Evolutionary conservation across 37 sponge, comb jelly and placozoan genomes (phyloP), one percentile per base, ranked within the genome.

Genomic region (Axinella damicornis): DNA sequence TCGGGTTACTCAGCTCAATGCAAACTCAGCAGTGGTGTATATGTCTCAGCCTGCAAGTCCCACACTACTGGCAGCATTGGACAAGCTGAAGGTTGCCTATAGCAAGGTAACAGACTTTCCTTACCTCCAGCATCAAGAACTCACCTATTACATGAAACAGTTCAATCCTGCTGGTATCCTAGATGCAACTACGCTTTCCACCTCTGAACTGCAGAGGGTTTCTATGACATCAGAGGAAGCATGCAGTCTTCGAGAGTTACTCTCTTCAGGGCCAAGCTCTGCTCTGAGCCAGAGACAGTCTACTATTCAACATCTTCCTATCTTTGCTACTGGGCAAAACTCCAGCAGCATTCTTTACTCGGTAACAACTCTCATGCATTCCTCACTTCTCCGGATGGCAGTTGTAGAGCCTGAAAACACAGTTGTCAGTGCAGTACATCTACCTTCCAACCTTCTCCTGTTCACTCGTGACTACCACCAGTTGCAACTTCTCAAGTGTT

Each of bases 171-270:
- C 5, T 53, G 71, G 30, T 12, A 19, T 85, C n/a, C 38, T 69
- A 11, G 67, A 85, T 73, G 74, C 70, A 28, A 41, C 77, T 32
- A 2, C 60, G 5, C 46, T 21, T 39, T 36, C 56, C 18, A 31
- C 70, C 1, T 65, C 76, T 2, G 4, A 40, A 32, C 55, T 21
- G n/a, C 14, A 53, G n/a, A 61, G 64, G 39, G 34, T 53, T 20
- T 37, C 9, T 0, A 20, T 83, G 39, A 83, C 73, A 40, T 38
- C 32, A 5, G 72, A 65, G 27, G 86, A 85, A 77, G 77, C 83
- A 60, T 20, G n/a, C 31, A 17, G 15, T 0, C 64, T 84, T 54
- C 46, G 22, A 11, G 30, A 82, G 32, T 30, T 66, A 25, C 46
- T 46, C 46, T 46, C 46, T 46, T 46, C 46, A 46, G 46, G 9